Evolutionary conservation across 2,797 vertebrate genomes (phyloP), one percentile per base, ranked within the genome.

Genomic region (Chelmon rostratus): DNA sequence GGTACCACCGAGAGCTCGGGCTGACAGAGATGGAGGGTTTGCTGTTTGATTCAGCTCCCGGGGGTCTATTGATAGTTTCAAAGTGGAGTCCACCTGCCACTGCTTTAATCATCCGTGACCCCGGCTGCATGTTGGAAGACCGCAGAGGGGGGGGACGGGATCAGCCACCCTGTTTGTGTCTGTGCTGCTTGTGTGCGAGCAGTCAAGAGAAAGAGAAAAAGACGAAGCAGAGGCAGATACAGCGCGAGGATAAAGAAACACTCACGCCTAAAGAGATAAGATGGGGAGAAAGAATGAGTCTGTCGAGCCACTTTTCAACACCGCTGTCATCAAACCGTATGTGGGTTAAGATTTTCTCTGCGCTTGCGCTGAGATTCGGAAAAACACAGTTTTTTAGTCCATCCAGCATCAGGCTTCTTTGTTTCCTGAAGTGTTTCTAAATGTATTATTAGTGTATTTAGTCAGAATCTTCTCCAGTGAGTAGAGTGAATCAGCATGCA

Each of bases 31-130:
- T 89, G 81, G 89, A 93, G 86, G 73, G 76, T 74, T 86, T 78
- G 83, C 87, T 88, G 91, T 94, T 94, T 94, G 93, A 93, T 92
- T 93, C 87, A 38, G 65, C 87, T 89, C 92, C 85, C 84, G 56
- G 86, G 88, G 89, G 89, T 93, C 88, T 93, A 91, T 91, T 91
- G 93, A 94, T 91, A 86, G 91, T 94, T 94, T 95, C 92, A 95
- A 94, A 96, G 93, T 91, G 84, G 89, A 94, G 91, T 93, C 92
- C 92, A 94, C 93, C 94, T 95, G 92, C 93, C 90, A 91, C 73
- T 82, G 91, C 95, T 95, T 96, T 96, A 94, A 95, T 96, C 94
- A 94, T 91, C 85, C 65, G 21, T 91, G 92, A 93, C 91, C 91
- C 89, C 82, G 73, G 85, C 82, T 88, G 88, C 84, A 86, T 89